Percentiles rank a stretch among this genome's conserved stretches.
These are phyloP conservation scores for Griposia aprilina DNA, from an alignment of 2,888 invertebrate species.

Conservation along the genomic window DNA sequence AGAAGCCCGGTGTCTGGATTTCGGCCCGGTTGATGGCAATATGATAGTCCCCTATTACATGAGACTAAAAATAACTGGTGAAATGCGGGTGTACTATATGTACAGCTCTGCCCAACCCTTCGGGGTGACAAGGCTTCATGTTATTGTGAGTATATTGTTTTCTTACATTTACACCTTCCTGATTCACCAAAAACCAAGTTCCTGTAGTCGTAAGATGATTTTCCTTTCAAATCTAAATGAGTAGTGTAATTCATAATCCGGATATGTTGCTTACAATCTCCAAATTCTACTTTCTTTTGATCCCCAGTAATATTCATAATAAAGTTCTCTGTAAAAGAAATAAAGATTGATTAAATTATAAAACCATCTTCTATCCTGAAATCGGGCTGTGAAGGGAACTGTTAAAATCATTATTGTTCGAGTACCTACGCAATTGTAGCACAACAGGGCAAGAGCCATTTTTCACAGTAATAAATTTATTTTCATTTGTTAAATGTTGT, in stretches of 20 bases:
- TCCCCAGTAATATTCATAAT: slow-evolving; percentile 25
- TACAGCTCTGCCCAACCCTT: background rate
- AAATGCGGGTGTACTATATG: background rate
- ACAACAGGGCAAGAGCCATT: background rate
- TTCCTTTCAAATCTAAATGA: slow-evolving; percentile 35
- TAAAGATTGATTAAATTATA: background rate
- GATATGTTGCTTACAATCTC: slow-evolving; percentile 42
- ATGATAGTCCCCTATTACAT: background rate
- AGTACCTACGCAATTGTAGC: background rate
- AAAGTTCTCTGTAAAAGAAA: slow-evolving; percentile 30
- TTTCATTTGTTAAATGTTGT: background rate
- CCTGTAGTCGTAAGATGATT: slow-evolving; percentile 34
- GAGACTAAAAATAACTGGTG: background rate
- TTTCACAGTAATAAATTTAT: too few relatives aligned
- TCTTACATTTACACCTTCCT: slow-evolving; percentile 48
- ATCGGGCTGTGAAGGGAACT: background rate
- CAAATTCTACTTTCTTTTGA: slow-evolving; percentile 35
- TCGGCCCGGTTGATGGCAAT: background rate
- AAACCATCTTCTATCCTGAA: too few relatives aligned
- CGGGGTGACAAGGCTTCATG: background rate
- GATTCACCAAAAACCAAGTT: slow-evolving; percentile 30
- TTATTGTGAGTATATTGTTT: background rate
- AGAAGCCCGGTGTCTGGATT: background rate
- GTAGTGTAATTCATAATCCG: slow-evolving; percentile 28
- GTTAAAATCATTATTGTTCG: too few relatives aligned